Evolutionary conservation across 2,113 vertebrate genomes (phyloP).

Genomic region (Phylloscopus trochiloides): DNA sequence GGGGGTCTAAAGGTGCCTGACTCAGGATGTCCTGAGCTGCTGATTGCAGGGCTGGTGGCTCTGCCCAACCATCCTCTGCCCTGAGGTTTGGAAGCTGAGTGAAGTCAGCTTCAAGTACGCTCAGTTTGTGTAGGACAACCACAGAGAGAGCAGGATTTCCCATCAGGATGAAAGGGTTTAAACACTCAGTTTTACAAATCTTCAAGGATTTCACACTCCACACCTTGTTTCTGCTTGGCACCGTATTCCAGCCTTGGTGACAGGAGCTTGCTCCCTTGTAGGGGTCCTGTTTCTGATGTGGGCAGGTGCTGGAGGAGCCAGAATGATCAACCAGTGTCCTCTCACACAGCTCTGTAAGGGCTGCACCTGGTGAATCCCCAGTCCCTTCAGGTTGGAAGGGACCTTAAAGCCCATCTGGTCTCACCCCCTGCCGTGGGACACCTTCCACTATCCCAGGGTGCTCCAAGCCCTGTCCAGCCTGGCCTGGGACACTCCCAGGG

Average conservation of each 20-base stretch:
- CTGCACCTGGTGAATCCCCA: not conserved
- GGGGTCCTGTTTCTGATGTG: not conserved
- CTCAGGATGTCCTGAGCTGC: not conserved
- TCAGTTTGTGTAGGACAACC: not conserved
- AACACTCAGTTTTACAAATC: not conserved
- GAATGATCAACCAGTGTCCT: accelerated
- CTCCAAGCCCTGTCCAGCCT: accelerated
- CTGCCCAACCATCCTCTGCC: not conserved
- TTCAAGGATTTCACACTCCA: not conserved
- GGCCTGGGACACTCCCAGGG: not conserved
- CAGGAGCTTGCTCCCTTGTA: not conserved
- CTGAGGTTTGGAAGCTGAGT: not conserved
- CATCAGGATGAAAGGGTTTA: not conserved
- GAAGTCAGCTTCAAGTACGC: not conserved
- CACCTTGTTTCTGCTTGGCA: not conserved
- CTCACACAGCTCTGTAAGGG: not conserved
- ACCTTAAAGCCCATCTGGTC: not conserved
- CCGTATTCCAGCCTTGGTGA: not conserved
- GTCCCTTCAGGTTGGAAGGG: not conserved
- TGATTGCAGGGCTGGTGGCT: not conserved
- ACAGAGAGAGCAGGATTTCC: not conserved
- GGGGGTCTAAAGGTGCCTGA: not conserved
- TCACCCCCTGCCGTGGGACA: not conserved
- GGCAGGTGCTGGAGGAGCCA: not conserved
- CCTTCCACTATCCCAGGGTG: not conserved